Conservation (phyloP, 2,888 invertebrate genomes). For the Ochropleura leucogaster region DNA sequence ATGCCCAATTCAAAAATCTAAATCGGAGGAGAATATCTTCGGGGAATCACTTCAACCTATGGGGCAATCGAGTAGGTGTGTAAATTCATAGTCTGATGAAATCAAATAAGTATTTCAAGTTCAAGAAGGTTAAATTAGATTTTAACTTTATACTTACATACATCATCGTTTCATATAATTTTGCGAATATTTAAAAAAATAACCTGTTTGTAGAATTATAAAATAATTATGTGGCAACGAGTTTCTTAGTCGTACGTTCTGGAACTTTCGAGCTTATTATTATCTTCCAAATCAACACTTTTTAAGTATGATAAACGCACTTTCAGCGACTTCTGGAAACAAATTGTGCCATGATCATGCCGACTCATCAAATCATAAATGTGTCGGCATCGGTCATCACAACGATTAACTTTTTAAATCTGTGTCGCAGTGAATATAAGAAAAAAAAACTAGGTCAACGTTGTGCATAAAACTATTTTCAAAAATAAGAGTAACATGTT, state of each 20-base stretch:
- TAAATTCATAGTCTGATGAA: background rate
- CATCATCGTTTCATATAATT: too few relatives aligned
- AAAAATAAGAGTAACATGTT: constrained; percentile 16
- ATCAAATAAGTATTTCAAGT: background rate
- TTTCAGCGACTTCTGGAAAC: background rate
- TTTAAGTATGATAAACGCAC: background rate
- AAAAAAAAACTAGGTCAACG: constrained; percentile 37
- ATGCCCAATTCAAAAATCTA: background rate
- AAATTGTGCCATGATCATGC: constrained; percentile 10
- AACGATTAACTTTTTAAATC: constrained; percentile 36
- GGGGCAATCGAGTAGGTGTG: background rate
- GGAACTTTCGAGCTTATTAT: background rate
- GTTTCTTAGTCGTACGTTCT: background rate
- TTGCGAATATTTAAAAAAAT: too few relatives aligned
- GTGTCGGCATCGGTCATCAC: background rate
- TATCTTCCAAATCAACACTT: background rate
- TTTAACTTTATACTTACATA: background rate
- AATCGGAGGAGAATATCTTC: background rate
- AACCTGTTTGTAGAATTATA: background rate
- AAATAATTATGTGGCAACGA: background rate
- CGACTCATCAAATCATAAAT: constrained; percentile 25
- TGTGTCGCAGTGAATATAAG: constrained; percentile 17
- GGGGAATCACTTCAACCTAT: background rate
- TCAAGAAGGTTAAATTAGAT: background rate
- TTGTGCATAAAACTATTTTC: constrained; percentile 48